Evolutionary conservation across 2,888 invertebrate species (phyloP).

Genomic region (Dione vanillae): DNA sequence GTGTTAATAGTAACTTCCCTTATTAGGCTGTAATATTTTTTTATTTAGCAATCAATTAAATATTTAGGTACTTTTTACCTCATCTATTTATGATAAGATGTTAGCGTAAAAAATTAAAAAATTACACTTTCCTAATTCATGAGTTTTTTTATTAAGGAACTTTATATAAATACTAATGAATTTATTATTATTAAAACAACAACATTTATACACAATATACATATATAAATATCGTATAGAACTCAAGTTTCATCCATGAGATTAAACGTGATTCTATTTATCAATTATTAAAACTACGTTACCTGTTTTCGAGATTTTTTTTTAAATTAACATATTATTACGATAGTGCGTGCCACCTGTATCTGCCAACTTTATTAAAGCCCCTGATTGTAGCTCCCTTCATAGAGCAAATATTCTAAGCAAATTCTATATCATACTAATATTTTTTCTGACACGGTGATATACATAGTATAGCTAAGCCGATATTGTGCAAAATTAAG

Average conservation of each 20-base stretch:
- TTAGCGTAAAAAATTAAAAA: not conserved
- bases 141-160: constrained; percentile 65
- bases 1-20: no score
- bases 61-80: not conserved
- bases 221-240: constrained; percentile 62
- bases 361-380: constrained; percentile 32
- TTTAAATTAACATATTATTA: constrained; percentile 34
- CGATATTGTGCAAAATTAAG: constrained; percentile 45
- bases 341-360: not conserved
- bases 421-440: constrained; percentile 37
- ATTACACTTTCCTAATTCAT: constrained; percentile 60
- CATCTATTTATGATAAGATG: not conserved
- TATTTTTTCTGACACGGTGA: constrained; percentile 36
- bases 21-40: no score
- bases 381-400: constrained; percentile 40
- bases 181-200: constrained; percentile 67
- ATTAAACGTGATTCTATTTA: constrained; percentile 36
- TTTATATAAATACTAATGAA: constrained; percentile 64
- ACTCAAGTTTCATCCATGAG: constrained; percentile 54
- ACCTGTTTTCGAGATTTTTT: constrained; percentile 45
- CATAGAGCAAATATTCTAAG: constrained; percentile 41
- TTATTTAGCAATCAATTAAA: not conserved
- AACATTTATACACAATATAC: constrained; percentile 68
- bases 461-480: constrained; percentile 36
- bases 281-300: constrained; percentile 54